Conservation (phyloP, 2,888 invertebrate species). For the Dexiosoma caninum region DNA sequence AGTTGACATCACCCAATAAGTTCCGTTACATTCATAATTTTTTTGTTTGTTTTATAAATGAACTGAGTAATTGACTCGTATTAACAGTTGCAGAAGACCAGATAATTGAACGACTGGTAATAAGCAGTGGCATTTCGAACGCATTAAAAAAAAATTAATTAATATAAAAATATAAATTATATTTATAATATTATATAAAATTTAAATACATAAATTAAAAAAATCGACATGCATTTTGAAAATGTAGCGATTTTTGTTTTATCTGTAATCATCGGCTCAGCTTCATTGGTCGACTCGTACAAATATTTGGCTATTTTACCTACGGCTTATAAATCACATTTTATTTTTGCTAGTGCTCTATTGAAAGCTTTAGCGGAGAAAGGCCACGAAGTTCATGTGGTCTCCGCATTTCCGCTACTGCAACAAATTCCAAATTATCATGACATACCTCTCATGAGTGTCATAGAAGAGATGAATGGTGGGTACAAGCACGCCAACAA, state of each 20-base stretch:
- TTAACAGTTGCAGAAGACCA: too few relatives aligned
- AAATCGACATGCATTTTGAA: background rate
- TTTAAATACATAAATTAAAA: background rate
- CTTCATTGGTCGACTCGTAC: constrained; percentile 57
- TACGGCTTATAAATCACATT: constrained; percentile 70
- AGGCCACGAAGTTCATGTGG: constrained; percentile 76
- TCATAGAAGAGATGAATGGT: constrained; percentile 46
- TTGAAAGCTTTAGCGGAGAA: constrained; percentile 73
- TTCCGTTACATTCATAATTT: too few relatives aligned
- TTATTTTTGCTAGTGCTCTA: constrained; percentile 73
- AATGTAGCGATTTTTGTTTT: background rate
- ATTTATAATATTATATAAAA: background rate
- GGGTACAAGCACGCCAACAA: constrained; percentile 7
- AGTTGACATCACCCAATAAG: too few relatives aligned
- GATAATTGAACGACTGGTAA: too few relatives aligned
- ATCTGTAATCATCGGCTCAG: background rate
- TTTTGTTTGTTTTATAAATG: too few relatives aligned
- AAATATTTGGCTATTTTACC: constrained; percentile 69
- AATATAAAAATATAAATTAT: too few relatives aligned
- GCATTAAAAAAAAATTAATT: too few relatives aligned
- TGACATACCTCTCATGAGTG: constrained; percentile 63
- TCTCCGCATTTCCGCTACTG: constrained; percentile 72
- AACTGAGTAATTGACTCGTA: too few relatives aligned
- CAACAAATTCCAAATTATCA: constrained; percentile 71
- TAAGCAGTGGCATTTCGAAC: too few relatives aligned